Percentiles rank a stretch among this genome's conserved stretches.
These are phyloP conservation scores for Clarias gariepinus DNA, from an alignment of 2,113 vertebrate species.

Conservation along the genomic window DNA sequence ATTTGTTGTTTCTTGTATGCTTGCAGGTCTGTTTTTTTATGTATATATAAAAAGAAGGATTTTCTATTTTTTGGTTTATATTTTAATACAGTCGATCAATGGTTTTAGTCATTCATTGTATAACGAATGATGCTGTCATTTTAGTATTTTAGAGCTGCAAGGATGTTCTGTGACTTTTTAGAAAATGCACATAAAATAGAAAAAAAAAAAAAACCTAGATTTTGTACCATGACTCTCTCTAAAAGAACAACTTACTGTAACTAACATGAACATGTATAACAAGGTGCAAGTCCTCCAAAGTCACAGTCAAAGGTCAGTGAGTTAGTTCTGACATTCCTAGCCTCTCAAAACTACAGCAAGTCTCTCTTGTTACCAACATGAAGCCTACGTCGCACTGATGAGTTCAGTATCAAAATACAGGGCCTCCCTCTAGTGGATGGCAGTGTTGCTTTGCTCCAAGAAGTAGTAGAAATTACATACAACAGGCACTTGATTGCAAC, in stretches of 20 bases:
- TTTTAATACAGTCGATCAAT: background rate
- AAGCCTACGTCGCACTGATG: constrained; percentile 44
- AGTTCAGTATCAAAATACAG: constrained; percentile 51
- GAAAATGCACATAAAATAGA: background rate
- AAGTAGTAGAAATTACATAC: constrained; percentile 29
- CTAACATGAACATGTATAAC: constrained; percentile 57
- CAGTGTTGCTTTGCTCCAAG: constrained; percentile 43
- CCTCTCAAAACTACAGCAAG: constrained; percentile 30
- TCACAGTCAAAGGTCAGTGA: constrained; percentile 77
- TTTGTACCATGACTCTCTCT: background rate
- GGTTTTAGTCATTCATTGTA: constrained; percentile 33
- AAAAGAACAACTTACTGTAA: constrained; percentile 38
- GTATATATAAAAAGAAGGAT: background rate
- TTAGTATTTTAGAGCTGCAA: background rate
- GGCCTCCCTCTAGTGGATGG: constrained; percentile 64
- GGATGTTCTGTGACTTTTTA: constrained; percentile 47
- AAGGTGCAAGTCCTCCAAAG: constrained; percentile 62
- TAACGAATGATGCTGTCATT: constrained; percentile 23
- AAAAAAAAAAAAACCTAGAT: background rate
- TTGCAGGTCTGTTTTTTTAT: background rate
- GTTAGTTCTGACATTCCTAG: constrained; percentile 57
- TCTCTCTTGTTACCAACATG: constrained; percentile 46
- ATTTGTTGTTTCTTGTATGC: background rate
- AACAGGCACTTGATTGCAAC: constrained; percentile 76
- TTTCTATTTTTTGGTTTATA: background rate